Conservation (phyloP, 2,113 vertebrate species). For the Brachypteracias leptosomus region DNA sequence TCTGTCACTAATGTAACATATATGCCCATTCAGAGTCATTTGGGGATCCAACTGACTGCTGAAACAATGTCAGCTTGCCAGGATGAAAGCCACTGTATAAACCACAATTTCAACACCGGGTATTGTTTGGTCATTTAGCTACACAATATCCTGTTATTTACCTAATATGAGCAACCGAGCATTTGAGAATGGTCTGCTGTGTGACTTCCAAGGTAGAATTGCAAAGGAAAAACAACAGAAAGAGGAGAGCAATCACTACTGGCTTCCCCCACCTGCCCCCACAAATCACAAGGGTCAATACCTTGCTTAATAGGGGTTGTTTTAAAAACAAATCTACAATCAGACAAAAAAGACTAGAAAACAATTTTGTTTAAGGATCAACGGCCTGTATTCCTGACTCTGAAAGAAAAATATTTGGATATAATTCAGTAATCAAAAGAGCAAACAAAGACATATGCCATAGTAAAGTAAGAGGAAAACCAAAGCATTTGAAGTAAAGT, state of each 20-base stretch:
- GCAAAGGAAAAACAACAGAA: neutral
- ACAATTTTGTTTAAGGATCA: neutral
- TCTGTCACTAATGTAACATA: neutral
- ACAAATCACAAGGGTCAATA: neutral
- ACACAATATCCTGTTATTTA: neutral
- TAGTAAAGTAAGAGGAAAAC: neutral
- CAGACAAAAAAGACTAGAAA: neutral
- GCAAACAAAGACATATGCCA: neutral
- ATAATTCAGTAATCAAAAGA: neutral
- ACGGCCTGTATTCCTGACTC: neutral
- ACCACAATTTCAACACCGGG: neutral
- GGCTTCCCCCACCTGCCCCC: neutral
- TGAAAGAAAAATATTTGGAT: neutral
- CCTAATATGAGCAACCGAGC: neutral
- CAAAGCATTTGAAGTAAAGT: neutral
- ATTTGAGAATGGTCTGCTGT: neutral
- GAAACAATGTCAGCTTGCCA: neutral
- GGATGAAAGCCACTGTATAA: neutral
- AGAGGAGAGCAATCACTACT: neutral
- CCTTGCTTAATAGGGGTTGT: neutral
- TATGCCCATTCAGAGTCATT: neutral
- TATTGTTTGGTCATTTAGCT: neutral
- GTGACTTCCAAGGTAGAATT: neutral
- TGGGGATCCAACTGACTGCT: neutral
- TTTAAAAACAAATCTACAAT: neutral